Evolutionary conservation across 2,113 vertebrate genomes (phyloP).

Genomic region (Pyxicephalus adspersus): DNA sequence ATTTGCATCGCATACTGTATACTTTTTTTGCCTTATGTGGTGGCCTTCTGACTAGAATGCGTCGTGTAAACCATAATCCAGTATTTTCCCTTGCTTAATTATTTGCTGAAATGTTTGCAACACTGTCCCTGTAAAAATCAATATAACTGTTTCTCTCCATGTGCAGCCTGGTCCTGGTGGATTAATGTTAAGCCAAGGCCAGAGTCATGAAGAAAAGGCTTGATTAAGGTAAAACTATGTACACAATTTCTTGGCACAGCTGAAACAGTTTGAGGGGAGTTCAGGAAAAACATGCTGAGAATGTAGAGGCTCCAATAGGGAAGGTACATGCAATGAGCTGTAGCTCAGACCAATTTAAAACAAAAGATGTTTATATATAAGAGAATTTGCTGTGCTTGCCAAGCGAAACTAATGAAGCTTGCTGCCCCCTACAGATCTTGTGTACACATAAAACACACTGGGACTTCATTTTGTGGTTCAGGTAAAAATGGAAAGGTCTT

Average conservation of each 20-base stretch:
- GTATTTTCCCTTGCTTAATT: too few relatives aligned
- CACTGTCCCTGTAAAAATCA: too few relatives aligned
- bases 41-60: too few relatives aligned
- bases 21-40: too few relatives aligned
- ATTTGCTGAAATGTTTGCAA: too few relatives aligned
- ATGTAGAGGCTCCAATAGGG: too few relatives aligned
- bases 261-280: not conserved
- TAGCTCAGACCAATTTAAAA: not conserved
- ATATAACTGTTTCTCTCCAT: too few relatives aligned
- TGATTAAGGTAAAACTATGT: not conserved
- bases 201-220: not conserved
- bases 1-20: too few relatives aligned
- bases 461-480: not conserved
- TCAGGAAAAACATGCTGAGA: not conserved
- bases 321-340: not conserved
- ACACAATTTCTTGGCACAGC: not conserved
- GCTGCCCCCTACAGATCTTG: not conserved
- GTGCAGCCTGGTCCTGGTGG: too few relatives aligned
- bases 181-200: not conserved
- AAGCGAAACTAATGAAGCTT: not conserved
- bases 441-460: not conserved
- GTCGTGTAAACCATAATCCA: too few relatives aligned
- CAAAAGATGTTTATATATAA: slow-evolving; percentile 13
- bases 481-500: not conserved
- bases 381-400: not conserved